Evolutionary conservation across 2,797 vertebrate genomes (phyloP).

Genomic region (Hydrolagus colliei): DNA sequence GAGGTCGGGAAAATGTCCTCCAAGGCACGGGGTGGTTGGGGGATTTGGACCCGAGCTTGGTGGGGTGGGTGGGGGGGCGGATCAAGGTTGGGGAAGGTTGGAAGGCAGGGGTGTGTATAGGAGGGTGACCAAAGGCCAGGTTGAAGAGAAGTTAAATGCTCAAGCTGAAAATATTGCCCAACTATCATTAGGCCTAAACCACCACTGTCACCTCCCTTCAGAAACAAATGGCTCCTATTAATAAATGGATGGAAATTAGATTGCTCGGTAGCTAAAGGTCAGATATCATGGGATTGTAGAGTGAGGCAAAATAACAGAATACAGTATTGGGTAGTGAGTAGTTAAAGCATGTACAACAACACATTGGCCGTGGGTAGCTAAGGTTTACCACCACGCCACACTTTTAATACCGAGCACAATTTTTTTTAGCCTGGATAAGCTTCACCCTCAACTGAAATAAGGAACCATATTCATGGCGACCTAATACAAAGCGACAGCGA

Average conservation of each 20-base stretch:
- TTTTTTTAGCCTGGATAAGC: not conserved
- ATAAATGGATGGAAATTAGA: not conserved
- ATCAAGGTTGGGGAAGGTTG: too few relatives aligned
- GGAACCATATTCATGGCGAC: too few relatives aligned
- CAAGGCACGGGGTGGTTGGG: too few relatives aligned
- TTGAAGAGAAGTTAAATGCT: not conserved
- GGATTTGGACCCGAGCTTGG: too few relatives aligned
- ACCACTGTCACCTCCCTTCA: too few relatives aligned
- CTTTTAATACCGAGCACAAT: not conserved
- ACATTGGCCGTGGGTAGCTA: too few relatives aligned
- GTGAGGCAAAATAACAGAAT: not conserved
- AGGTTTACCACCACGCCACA: not conserved
- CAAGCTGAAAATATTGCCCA: not conserved
- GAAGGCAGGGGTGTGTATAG: too few relatives aligned
- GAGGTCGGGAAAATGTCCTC: too few relatives aligned
- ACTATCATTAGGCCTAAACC: too few relatives aligned
- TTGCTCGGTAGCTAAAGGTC: not conserved
- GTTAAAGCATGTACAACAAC: not conserved
- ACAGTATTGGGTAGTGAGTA: not conserved
- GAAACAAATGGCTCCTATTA: not conserved
- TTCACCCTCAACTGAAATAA: not conserved
- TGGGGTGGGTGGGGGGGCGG: too few relatives aligned
- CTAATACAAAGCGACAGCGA: too few relatives aligned
- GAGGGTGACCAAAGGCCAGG: too few relatives aligned
- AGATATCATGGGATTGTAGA: not conserved